These are phyloP conservation scores for Crotalus tigris DNA, from an alignment of 2,113 vertebrate species.

Conservation along the genomic window DNA sequence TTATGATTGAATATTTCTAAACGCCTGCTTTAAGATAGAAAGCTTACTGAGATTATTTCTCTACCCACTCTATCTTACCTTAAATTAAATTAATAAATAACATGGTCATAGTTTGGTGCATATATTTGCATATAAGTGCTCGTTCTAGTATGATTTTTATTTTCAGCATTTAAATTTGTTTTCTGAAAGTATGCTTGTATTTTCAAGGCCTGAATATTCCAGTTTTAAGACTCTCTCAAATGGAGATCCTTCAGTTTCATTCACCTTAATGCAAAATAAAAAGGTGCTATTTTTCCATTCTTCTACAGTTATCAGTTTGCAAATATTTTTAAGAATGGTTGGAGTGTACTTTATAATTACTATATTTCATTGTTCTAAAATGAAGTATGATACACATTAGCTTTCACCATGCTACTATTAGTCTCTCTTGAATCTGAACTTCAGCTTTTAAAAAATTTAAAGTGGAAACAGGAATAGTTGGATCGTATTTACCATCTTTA, in stretches of 20 bases:
- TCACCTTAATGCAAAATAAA: background rate
- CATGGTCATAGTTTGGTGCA: background rate
- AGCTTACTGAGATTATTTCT: background rate
- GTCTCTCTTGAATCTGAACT: background rate
- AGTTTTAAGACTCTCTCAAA: conserved; percentile 35
- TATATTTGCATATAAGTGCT: conserved; percentile 2
- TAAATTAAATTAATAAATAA: background rate
- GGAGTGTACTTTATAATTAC: background rate
- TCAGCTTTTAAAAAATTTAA: background rate
- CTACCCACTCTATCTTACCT: background rate
- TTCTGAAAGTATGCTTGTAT: conserved; percentile 5
- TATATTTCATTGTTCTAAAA: background rate
- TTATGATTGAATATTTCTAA: background rate
- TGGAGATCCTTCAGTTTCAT: background rate
- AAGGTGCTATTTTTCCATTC: background rate
- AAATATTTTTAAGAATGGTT: background rate
- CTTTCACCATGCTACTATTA: background rate
- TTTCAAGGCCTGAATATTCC: conserved; percentile 44
- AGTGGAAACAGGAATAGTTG: background rate
- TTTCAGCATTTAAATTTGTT: conserved; percentile 28
- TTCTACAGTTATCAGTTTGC: background rate
- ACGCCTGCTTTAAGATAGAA: background rate
- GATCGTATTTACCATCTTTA: background rate
- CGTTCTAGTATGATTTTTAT: conserved; percentile 30
- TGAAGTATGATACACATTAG: background rate